Base-by-base conservation (phyloP, 1,140 invertebrate genomes). In the Portunus trituberculatus region DNA sequence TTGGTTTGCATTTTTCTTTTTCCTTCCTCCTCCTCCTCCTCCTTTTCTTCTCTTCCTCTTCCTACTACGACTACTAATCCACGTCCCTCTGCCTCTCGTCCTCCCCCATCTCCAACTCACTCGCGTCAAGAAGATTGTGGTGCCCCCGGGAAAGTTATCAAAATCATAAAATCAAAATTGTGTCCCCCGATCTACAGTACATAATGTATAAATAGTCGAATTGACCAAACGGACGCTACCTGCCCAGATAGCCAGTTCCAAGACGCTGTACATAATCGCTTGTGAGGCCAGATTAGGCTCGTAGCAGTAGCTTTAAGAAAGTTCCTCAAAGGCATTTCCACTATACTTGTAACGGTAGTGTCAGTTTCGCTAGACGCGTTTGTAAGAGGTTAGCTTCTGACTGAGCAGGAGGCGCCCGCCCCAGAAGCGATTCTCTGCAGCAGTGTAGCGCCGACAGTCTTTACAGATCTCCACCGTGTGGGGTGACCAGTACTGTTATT, bases 131-230 rank as follows among this genome's bases (percentile, higher is more conserved):
- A 92, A 92, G 82, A 89, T 86, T 94, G 88, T 88, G 94, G 94
- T 95, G 94, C 94, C 94, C 94, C 83, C 94, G 87, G 48, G 94
- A 95, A 93, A 95, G 94, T 95, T 95, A 95, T 95, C 94, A 95
- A 95, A 95, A 95, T 67, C 94, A 87, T 28, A 92, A 67, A 95
- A 95, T 92, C 91, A 92, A 95, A 95, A 95, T 92, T 95, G 32
- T 95, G 83, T 52, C 94, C 94, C 94, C 94, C 94, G 94, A 95
- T 95, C 94, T 95, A 95, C 94, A 95, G 91, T 95, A 95, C 94
- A 95, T 93, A 87, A 87, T 95, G 91, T 95, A 95, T 95, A 95
- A 90, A 95, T 95, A 94, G 76, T 95, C 8, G 84, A 95, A 84
- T 93, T 95, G 83, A 92, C 92, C 91, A 95, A 93, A 82, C 87